Percentiles rank a stretch among this genome's conserved stretches.
Evolutionary conservation across 2,888 invertebrate species (phyloP).

Genomic region (Chaetogeoica ovagalla): DNA sequence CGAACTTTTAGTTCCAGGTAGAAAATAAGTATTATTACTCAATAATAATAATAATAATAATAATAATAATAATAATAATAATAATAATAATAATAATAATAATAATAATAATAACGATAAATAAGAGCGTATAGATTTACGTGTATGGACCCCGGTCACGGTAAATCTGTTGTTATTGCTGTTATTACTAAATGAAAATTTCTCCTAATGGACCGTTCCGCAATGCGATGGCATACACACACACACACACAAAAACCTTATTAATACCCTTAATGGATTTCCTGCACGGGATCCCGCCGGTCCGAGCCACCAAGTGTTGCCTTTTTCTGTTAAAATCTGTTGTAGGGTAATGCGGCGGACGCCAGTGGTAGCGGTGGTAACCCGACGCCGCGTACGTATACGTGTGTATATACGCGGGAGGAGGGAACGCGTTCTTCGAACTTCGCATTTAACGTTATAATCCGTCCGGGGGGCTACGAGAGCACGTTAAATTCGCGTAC

Average conservation of each 20-base stretch:
- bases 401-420: background rate
- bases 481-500: constrained; percentile 8
- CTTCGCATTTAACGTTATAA: constrained; percentile 4
- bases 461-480: background rate
- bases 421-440: background rate
- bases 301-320: background rate
- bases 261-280: constrained; percentile 48
- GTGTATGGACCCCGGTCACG: background rate
- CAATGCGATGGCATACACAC: background rate
- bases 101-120: too few relatives aligned
- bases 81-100: too few relatives aligned
- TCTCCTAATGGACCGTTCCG: constrained; percentile 21
- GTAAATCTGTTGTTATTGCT: constrained; percentile 24
- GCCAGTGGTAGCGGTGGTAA: background rate
- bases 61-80: too few relatives aligned
- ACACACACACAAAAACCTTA: constrained; percentile 21
- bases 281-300: background rate
- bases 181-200: constrained; percentile 27
- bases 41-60: too few relatives aligned
- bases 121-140: background rate
- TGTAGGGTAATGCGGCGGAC: background rate
- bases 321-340: constrained; percentile 3
- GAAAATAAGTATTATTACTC: too few relatives aligned
- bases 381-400: too few relatives aligned
- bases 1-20: too few relatives aligned